phyloP scores from a whole-genome alignment of 2,797 vertebrate genomes.

The Manis javanica region DNA sequence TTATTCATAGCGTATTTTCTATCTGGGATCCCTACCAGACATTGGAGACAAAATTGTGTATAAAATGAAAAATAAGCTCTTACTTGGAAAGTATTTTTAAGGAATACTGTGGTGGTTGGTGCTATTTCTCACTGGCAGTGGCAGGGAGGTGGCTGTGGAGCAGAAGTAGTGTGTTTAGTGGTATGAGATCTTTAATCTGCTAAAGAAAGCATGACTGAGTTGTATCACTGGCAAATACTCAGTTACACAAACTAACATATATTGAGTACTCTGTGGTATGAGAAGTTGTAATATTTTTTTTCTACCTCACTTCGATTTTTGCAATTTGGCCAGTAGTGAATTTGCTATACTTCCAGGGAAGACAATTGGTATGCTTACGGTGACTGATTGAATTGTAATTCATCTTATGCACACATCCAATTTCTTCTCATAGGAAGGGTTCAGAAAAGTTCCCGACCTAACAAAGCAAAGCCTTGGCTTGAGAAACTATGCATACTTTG shows the following conservation, averaged over 20 bases:
- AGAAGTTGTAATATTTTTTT: slow-evolving; percentile 38
- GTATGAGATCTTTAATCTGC: neutral
- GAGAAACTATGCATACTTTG: slow-evolving; percentile 47
- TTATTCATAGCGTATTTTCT: neutral
- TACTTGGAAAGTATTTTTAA: neutral
- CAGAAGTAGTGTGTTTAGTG: neutral
- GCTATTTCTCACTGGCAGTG: neutral
- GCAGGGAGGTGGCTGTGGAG: fast-evolving
- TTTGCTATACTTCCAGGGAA: slow-evolving; percentile 46
- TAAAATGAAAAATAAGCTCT: neutral
- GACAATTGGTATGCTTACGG: neutral
- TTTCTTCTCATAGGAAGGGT: slow-evolving; percentile 61
- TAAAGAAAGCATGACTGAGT: slow-evolving; percentile 17
- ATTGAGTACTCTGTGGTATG: slow-evolving; percentile 6
- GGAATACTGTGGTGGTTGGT: neutral
- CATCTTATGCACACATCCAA: slow-evolving; percentile 65
- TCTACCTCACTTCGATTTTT: slow-evolving; percentile 38
- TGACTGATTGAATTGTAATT: slow-evolving; percentile 68
- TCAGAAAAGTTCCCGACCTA: slow-evolving; percentile 60
- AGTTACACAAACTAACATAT: neutral
- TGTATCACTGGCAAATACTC: slow-evolving; percentile 7
- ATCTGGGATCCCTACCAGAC: neutral
- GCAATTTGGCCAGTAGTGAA: neutral
- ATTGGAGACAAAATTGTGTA: neutral
- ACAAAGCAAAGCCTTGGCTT: slow-evolving; percentile 57